phyloP scores from a whole-genome alignment of 2,888 invertebrate species.

The Gari tellinella region DNA sequence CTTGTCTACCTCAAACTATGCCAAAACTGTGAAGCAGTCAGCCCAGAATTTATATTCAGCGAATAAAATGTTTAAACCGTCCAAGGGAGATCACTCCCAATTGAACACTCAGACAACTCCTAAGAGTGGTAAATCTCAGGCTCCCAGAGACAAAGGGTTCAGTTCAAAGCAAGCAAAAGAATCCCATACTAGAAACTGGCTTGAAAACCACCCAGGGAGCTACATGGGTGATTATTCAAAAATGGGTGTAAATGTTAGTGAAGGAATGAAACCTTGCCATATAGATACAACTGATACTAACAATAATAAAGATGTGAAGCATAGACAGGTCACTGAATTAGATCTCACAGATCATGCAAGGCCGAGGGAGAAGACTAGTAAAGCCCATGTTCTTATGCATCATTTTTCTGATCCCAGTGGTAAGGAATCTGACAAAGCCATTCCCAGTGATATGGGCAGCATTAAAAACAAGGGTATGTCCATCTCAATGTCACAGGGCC shows the following conservation, averaged over 20 bases:
- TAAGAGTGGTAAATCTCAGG: conserved; percentile 26
- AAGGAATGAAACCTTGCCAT: not conserved
- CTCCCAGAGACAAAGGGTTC: too few relatives aligned
- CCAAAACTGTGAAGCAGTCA: conserved; percentile 62
- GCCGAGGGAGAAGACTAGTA: too few relatives aligned
- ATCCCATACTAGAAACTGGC: conserved; percentile 49
- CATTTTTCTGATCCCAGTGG: too few relatives aligned
- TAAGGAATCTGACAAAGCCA: too few relatives aligned
- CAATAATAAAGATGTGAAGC: too few relatives aligned
- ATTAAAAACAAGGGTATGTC: conserved; percentile 41
- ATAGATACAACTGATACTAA: too few relatives aligned
- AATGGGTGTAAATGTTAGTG: not conserved
- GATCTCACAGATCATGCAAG: too few relatives aligned
- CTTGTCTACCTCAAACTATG: conserved; percentile 63
- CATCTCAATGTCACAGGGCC: conserved; percentile 58
- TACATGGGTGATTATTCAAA: conserved; percentile 30
- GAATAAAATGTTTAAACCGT: conserved; percentile 52
- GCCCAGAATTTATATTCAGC: conserved; percentile 63
- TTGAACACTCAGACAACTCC: not conserved
- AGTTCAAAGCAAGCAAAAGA: conserved; percentile 41
- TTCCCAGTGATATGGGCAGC: too few relatives aligned
- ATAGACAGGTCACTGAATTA: too few relatives aligned
- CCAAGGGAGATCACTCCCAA: conserved; percentile 45
- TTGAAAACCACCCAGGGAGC: conserved; percentile 49
- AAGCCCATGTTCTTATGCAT: too few relatives aligned